Percentiles rank a stretch among this genome's conserved stretches.
These are phyloP conservation scores for Cistogaster globosa DNA, from an alignment of 2,888 invertebrate species.

Conservation along the genomic window DNA sequence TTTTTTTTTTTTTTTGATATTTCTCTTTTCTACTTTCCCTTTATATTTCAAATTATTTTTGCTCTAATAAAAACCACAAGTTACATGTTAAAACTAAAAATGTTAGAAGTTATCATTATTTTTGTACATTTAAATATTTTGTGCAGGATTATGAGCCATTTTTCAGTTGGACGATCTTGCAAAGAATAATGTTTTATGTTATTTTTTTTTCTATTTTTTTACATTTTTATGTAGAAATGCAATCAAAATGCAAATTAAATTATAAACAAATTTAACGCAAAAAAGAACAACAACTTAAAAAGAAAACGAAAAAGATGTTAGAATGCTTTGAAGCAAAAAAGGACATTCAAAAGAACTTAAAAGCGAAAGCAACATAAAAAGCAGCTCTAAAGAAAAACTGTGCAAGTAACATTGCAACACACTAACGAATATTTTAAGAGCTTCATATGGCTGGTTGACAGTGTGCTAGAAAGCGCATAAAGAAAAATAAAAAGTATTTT, in stretches of 20 bases:
- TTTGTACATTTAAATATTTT: neutral
- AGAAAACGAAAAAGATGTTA: constrained; percentile 19
- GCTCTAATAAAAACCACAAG: neutral
- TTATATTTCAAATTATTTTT: no score
- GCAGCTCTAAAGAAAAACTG: neutral
- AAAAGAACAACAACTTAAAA: neutral
- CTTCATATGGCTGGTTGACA: no score
- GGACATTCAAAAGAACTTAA: constrained; percentile 8
- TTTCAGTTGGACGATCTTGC: constrained; percentile 4
- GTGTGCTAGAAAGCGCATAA: no score
- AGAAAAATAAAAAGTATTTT: no score
- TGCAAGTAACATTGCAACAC: neutral
- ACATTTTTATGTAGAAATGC: constrained; percentile 28
- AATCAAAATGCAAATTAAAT: constrained; percentile 63
- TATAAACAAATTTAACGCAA: constrained; percentile 28
- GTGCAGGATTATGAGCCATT: neutral
- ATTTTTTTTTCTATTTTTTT: no score
- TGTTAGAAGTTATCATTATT: neutral
- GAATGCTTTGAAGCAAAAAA: constrained; percentile 25
- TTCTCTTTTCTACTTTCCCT: no score
- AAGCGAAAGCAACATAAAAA: neutral
- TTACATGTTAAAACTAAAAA: neutral
- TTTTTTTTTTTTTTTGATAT: no score
- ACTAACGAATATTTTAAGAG: neutral
- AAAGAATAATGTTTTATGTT: neutral